Evolutionary conservation across 2,797 vertebrate genomes (phyloP), one percentile per base, ranked within the genome.

Genomic region (Propithecus deckenii): DNA sequence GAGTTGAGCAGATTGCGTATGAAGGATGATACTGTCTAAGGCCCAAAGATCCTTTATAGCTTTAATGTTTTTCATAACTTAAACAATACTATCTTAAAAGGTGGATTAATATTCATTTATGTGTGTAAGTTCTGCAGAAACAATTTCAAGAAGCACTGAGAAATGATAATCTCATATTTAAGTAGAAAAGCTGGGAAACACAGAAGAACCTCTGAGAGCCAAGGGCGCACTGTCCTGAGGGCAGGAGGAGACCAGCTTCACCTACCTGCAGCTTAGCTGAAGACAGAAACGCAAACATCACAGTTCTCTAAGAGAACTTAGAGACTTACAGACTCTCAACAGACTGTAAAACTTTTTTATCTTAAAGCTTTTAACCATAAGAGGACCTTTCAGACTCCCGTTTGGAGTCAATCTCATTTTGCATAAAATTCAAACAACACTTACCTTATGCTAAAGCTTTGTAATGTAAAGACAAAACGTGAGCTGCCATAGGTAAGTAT

Each of bases 1-100:
- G 7, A 35, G 9, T 65, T 87, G 18, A n/a, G 38, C n/a, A 46
- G 32, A 43, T 74, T 18, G 11, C 28, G 0, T 32, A 10, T 25
- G 48, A 83, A 25, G 32, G 12, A 52, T 4, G 22, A 52, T 35
- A 10, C n/a, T 35, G 1, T 9, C 48, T 74, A 79, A 20, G 20
- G 5, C 48, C 38, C 20, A 12, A 1, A 38, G 75, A 57, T 17
- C 11, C 13, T 46, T 28, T 3, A 0, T 0, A 20, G 10, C 55
- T 28, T 43, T 71, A 5, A 10, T 5, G 15, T 23, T 85, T 63
- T 23, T 10, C 3, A 1, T 25, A 28, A 87, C 11, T 3, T 12
- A 57, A 50, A 65, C 17, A 43, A 14, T 7, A 41, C 52, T 22
- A 6, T 67, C 25, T 30, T 13, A 17, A 28, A n/a, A 72, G 25